Percentiles rank a stretch among this genome's conserved stretches.
Evolutionary conservation across 2,113 vertebrate genomes (phyloP).

Genomic region (Alces alces): DNA sequence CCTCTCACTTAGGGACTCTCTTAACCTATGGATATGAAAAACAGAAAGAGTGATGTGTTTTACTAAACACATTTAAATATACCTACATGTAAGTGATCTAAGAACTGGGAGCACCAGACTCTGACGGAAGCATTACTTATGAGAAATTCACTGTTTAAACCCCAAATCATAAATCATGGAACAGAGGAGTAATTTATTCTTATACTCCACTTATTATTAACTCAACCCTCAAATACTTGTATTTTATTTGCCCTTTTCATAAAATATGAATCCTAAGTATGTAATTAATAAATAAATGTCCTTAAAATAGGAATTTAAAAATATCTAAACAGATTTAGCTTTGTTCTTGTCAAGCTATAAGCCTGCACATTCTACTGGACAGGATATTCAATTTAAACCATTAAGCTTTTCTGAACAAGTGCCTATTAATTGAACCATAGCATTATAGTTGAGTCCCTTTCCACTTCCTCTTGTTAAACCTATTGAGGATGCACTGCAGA

Average conservation of each 20-base stretch:
- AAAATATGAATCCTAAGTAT: slow-evolving; percentile 23
- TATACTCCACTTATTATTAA: slow-evolving; percentile 35
- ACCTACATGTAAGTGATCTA: neutral
- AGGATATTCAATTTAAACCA: slow-evolving; percentile 47
- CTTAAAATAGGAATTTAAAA: neutral
- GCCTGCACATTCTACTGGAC: neutral
- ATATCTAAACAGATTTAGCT: neutral
- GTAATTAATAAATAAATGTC: slow-evolving; percentile 39
- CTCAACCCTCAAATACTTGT: neutral
- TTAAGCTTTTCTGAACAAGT: slow-evolving; percentile 53
- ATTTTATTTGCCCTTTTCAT: slow-evolving; percentile 26
- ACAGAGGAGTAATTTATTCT: neutral
- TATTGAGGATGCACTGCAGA: slow-evolving; percentile 70
- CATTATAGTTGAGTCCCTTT: slow-evolving; percentile 38
- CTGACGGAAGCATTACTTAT: neutral
- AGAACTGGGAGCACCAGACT: neutral
- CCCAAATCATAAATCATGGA: neutral
- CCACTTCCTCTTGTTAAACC: slow-evolving; percentile 19
- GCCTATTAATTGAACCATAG: slow-evolving; percentile 61
- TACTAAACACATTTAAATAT: neutral
- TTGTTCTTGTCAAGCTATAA: neutral
- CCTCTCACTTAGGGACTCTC: neutral
- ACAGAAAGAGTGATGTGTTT: neutral
- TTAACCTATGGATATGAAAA: neutral
- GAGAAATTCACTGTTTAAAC: neutral